phyloP scores from a whole-genome alignment of 2,797 vertebrate species.

The Trachurus trachurus region DNA sequence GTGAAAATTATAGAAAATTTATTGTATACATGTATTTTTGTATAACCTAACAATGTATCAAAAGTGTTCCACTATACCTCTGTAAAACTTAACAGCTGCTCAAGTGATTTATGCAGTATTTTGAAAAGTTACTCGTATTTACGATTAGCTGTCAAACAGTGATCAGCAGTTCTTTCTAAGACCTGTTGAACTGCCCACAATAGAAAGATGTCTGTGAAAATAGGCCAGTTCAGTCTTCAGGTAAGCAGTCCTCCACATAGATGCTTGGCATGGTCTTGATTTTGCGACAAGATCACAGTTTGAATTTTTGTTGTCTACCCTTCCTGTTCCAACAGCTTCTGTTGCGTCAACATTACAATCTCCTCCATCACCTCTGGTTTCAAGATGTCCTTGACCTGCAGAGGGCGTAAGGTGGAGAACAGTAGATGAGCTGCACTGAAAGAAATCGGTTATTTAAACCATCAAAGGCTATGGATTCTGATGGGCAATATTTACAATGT shows the following conservation, averaged over 20 bases:
- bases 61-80: constrained; percentile 21
- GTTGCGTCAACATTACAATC: constrained; percentile 93
- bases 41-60: constrained; percentile 35
- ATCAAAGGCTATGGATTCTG: not conserved
- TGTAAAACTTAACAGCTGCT: constrained; percentile 20
- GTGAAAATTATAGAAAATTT: constrained; percentile 56
- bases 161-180: not conserved
- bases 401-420: constrained; percentile 5
- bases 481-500: not conserved
- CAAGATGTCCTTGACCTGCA: constrained; percentile 96
- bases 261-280: constrained; percentile 30
- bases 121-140: not conserved
- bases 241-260: constrained; percentile 1
- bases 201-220: constrained; percentile 7
- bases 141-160: constrained; percentile 8
- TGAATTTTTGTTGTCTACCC: constrained; percentile 79
- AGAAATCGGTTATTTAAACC: not conserved
- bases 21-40: constrained; percentile 49
- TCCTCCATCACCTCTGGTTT: constrained; percentile 96
- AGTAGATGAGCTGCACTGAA: not conserved
- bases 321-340: constrained; percentile 92
- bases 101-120: constrained; percentile 7
- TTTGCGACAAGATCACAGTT: constrained; percentile 8
- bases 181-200: constrained; percentile 9
- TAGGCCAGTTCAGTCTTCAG: not conserved